phyloP scores from a whole-genome alignment of 2,888 invertebrate species.

The Galerucella calmariensis region DNA sequence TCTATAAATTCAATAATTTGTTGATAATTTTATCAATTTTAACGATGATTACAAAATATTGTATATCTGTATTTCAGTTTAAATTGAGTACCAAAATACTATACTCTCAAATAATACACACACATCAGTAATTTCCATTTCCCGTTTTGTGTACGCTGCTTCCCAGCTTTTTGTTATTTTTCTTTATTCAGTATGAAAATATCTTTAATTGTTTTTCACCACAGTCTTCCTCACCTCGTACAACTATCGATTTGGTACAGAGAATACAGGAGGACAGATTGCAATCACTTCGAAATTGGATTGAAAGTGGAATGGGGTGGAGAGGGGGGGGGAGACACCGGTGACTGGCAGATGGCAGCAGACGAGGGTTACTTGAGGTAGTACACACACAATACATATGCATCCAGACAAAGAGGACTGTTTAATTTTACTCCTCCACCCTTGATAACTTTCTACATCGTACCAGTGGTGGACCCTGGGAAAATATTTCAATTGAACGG shows the following conservation, averaged over 20 bases:
- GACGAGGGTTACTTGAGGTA: conserved; percentile 65
- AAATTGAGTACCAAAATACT: no score
- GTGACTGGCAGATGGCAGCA: conserved; percentile 66
- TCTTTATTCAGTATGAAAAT: background rate
- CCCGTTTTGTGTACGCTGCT: background rate
- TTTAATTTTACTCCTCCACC: conserved; percentile 59
- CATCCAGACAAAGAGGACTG: conserved; percentile 63
- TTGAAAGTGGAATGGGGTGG: conserved; percentile 55
- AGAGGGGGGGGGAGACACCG: conserved; percentile 47
- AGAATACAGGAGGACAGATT: conserved; percentile 56
- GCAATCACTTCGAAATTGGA: conserved; percentile 66
- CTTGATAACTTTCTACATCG: conserved; percentile 36
- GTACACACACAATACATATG: conserved; percentile 63
- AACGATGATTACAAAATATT: no score
- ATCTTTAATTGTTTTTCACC: background rate
- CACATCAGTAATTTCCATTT: no score
- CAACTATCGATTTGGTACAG: conserved; percentile 59
- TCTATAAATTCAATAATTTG: no score
- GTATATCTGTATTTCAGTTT: no score
- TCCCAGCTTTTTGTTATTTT: background rate
- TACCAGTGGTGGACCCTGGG: conserved; percentile 28
- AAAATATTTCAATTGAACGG: background rate
- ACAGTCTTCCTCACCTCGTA: conserved; percentile 36
- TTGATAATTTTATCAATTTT: no score
- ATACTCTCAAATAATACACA: no score